A percentile compares a stretch with the other conserved stretches of the same genome.
Conservation (phyloP, 2,888 invertebrate species). For the Drosophila mettleri region DNA sequence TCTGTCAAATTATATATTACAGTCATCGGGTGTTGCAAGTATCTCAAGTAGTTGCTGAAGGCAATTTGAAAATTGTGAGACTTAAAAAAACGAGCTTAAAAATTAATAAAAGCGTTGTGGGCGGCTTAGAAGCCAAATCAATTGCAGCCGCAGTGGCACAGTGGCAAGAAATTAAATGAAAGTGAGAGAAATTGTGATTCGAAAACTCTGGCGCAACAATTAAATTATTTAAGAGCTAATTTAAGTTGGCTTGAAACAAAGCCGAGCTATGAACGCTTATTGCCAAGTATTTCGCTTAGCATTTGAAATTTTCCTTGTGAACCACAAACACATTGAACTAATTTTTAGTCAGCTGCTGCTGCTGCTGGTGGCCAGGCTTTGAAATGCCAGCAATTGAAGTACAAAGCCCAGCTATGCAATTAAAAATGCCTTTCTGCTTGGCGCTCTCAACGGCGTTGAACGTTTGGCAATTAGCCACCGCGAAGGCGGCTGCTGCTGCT, state of each 20-base stretch:
- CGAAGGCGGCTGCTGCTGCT: constrained; percentile 21
- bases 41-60: constrained; percentile 56
- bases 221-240: background rate
- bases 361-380: constrained; percentile 13
- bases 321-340: constrained; percentile 35
- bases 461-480: constrained; percentile 64
- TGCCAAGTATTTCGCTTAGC: background rate
- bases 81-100: constrained; percentile 33
- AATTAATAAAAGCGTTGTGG: constrained; percentile 40
- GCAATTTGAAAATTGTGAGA: constrained; percentile 49
- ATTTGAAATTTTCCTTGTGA: background rate
- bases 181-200: constrained; percentile 4
- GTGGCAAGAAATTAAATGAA: constrained; percentile 11
- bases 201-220: background rate
- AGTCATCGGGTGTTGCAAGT: constrained; percentile 54
- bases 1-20: constrained; percentile 62
- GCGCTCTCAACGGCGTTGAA: constrained; percentile 36
- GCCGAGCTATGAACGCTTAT: background rate
- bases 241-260: background rate
- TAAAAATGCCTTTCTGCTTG: constrained; percentile 56
- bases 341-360: constrained; percentile 29
- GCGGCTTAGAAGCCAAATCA: constrained; percentile 13
- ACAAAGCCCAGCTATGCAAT: constrained; percentile 55
- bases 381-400: constrained; percentile 31
- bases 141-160: background rate